Conservation (phyloP, 2,888 invertebrate genomes). For the Acanthosepion esculentum region DNA sequence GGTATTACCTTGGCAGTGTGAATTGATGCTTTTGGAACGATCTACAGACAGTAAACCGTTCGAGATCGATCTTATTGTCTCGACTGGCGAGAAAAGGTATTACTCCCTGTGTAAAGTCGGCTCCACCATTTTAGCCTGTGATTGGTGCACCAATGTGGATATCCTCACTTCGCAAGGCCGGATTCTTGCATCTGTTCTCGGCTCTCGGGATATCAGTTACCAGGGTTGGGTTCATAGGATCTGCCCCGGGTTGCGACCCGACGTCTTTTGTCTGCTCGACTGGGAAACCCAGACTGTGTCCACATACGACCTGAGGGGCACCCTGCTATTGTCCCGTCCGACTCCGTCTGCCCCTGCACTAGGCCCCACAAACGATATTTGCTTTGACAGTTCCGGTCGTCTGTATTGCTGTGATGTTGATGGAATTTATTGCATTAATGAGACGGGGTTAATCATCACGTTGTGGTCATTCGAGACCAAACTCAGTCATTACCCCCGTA, state of each 20-base stretch:
- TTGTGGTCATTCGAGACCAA: neutral
- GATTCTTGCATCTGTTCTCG: neutral
- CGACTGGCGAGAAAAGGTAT: neutral
- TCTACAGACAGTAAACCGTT: neutral
- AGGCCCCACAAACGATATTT: neutral
- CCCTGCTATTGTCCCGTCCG: constrained; percentile 5
- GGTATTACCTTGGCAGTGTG: neutral
- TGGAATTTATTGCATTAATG: neutral
- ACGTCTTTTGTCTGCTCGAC: neutral
- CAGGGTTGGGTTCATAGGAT: constrained; percentile 11
- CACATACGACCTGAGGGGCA: neutral
- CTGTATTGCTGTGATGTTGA: neutral
- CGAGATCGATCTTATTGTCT: neutral
- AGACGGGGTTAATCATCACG: neutral
- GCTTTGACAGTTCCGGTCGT: neutral
- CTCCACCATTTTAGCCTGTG: constrained; percentile 33
- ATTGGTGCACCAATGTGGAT: neutral
- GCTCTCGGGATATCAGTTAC: neutral
- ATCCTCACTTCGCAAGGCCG: neutral
- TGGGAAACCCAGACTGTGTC: constrained; percentile 12
- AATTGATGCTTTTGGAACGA: neutral
- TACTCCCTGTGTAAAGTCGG: neutral
- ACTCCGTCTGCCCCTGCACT: constrained; percentile 11
- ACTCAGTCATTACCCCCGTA: neutral
- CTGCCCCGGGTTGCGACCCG: neutral